Percentiles rank a stretch among this genome's conserved stretches.
Evolutionary conservation across 30 jellyfish, hydroid and myxozoan genomes (phyloP).

Genomic region (Cassiopea xamachana): DNA sequence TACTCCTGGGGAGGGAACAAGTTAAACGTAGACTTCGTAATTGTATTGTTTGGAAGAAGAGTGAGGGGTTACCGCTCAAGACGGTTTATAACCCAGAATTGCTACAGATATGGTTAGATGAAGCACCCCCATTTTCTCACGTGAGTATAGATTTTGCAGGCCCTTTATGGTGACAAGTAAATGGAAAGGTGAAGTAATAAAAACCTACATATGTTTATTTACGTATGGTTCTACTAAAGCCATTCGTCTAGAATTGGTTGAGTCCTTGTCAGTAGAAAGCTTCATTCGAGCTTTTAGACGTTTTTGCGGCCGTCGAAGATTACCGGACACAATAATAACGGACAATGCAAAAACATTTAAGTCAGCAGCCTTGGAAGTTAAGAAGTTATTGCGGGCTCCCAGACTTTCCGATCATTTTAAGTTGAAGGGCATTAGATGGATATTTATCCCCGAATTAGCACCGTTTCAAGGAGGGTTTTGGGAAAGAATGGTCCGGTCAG

Average conservation of each 20-base stretch:
- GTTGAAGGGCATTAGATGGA: too few relatives aligned
- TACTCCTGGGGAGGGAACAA: not conserved
- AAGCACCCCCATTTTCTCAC: conserved; percentile 41
- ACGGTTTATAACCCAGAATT: conserved; percentile 18
- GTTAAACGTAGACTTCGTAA: conserved; percentile 26
- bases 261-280: too few relatives aligned
- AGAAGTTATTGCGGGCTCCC: conserved; percentile 43
- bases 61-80: conserved; percentile 53
- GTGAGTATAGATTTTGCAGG: conserved; percentile 12
- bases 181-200: too few relatives aligned
- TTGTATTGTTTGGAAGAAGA: conserved; percentile 54
- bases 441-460: too few relatives aligned
- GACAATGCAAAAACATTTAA: conserved; percentile 17
- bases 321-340: too few relatives aligned
- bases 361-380: conserved; percentile 32
- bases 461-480: too few relatives aligned
- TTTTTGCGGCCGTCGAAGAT: too few relatives aligned
- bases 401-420: conserved; percentile 12
- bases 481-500: too few relatives aligned
- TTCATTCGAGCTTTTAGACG: too few relatives aligned
- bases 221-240: too few relatives aligned
- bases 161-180: not conserved
- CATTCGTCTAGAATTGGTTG: too few relatives aligned
- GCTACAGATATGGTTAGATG: conserved; percentile 50
- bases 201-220: too few relatives aligned